Conservation (phyloP, 2,797 vertebrate species). For the Echeneis naucrates region DNA sequence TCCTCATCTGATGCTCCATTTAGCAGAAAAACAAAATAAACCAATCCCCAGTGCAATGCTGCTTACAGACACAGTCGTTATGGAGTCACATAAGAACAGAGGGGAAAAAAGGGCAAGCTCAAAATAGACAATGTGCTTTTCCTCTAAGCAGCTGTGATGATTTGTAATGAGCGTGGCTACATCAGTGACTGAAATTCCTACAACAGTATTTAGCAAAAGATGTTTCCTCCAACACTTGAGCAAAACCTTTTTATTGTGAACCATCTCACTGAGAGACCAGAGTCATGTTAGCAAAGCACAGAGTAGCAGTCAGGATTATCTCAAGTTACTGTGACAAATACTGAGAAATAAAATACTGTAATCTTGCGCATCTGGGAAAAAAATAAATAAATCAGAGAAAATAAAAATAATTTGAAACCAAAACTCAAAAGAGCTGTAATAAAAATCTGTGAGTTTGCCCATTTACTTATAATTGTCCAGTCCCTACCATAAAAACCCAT, state of each 20-base stretch:
- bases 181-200: conserved; percentile 10
- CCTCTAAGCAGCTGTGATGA: conserved; percentile 44
- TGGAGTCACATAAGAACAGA: conserved; percentile 32
- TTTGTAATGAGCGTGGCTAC: conserved; percentile 19
- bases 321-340: conserved; percentile 23
- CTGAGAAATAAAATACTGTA: too few relatives aligned
- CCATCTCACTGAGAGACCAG: background rate
- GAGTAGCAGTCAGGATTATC: background rate
- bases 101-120: conserved; percentile 6
- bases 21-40: conserved; percentile 70
- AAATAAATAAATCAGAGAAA: background rate
- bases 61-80: conserved; percentile 38
- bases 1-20: conserved; percentile 79
- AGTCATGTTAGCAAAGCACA: conserved; percentile 5
- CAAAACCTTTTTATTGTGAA: background rate
- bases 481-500: too few relatives aligned
- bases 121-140: conserved; percentile 56
- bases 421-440: background rate
- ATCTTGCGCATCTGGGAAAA: background rate
- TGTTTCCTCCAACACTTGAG: conserved; percentile 13
- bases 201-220: conserved; percentile 12
- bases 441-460: background rate
- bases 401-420: background rate
- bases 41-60: conserved; percentile 38
- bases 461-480: background rate